A percentile compares a stretch with the other conserved stretches of the same genome.
These are phyloP conservation scores for Tetrapedia diversipes DNA, from an alignment of 2,888 invertebrate genomes.

Conservation along the genomic window DNA sequence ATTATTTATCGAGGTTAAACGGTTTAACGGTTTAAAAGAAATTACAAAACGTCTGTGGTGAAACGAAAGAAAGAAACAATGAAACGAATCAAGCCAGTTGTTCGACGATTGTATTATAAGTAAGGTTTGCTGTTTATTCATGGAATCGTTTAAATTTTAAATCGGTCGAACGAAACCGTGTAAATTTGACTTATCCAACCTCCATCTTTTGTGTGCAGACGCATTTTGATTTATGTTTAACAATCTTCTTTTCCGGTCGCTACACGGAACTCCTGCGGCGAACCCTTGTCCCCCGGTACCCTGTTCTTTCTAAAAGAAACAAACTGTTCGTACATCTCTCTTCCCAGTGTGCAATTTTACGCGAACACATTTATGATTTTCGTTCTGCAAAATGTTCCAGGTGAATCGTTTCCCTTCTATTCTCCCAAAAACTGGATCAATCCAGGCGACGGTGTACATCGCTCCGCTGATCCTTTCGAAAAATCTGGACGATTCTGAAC, in stretches of 20 bases:
- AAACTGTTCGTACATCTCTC: background rate
- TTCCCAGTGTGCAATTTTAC: background rate
- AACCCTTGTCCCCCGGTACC: background rate
- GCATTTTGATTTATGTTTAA: background rate
- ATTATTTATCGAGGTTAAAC: too few species aligned
- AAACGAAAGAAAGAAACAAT: background rate
- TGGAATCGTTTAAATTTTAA: constrained; percentile 15
- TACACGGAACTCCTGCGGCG: background rate
- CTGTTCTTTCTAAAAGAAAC: too few species aligned
- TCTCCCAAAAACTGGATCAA: background rate
- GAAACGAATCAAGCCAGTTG: background rate
- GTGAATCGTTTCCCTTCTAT: background rate
- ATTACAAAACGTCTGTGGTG: too few species aligned
- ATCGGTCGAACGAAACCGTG: background rate
- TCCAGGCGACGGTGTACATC: too few species aligned
- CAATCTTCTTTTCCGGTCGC: background rate
- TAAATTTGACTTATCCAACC: background rate
- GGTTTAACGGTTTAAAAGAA: background rate
- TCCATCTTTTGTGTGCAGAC: background rate
- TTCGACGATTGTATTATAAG: background rate
- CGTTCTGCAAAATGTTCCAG: background rate
- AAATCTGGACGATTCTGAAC: too few species aligned
- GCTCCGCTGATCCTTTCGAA: background rate
- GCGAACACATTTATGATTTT: too few species aligned
- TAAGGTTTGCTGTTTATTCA: background rate